Percentiles rank a stretch among this genome's conserved stretches.
Conservation (phyloP, 1,140 invertebrate genomes). For the Idris sp. region DNA sequence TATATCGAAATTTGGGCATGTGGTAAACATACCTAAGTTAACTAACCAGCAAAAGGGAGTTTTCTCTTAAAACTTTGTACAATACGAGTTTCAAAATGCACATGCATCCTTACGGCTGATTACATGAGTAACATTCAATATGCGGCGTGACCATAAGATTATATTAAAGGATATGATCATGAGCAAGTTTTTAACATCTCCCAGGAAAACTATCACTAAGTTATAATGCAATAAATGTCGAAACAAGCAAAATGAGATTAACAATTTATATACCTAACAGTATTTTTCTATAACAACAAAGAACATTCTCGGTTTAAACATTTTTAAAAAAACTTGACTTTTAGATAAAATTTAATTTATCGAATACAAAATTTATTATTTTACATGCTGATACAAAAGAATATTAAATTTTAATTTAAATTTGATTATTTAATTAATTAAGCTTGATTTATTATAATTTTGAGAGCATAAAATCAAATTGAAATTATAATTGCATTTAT, state of each 20-base stretch:
- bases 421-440: too few relatives aligned
- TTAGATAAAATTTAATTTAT: too few relatives aligned
- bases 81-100: constrained; percentile 10
- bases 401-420: too few relatives aligned
- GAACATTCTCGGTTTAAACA: too few relatives aligned
- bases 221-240: constrained; percentile 60
- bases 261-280: too few relatives aligned
- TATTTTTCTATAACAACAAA: too few relatives aligned
- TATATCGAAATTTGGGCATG: constrained; percentile 2
- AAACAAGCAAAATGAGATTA: constrained; percentile 15
- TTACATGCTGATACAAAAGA: too few relatives aligned
- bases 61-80: constrained; percentile 21
- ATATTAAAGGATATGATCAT: constrained; percentile 16
- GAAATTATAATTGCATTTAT: too few relatives aligned
- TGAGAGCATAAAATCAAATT: too few relatives aligned
- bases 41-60: constrained; percentile 6
- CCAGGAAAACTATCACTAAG: constrained; percentile 34
- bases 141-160: constrained; percentile 4
- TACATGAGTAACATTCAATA: constrained; percentile 15
- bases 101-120: constrained; percentile 18
- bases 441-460: too few relatives aligned
- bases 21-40: constrained; percentile 9
- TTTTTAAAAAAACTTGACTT: too few relatives aligned
- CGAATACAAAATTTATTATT: too few relatives aligned
- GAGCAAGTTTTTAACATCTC: constrained; percentile 21